phyloP scores from a whole-genome alignment of 2,888 invertebrate genomes.

The Vesta saturnalis region DNA sequence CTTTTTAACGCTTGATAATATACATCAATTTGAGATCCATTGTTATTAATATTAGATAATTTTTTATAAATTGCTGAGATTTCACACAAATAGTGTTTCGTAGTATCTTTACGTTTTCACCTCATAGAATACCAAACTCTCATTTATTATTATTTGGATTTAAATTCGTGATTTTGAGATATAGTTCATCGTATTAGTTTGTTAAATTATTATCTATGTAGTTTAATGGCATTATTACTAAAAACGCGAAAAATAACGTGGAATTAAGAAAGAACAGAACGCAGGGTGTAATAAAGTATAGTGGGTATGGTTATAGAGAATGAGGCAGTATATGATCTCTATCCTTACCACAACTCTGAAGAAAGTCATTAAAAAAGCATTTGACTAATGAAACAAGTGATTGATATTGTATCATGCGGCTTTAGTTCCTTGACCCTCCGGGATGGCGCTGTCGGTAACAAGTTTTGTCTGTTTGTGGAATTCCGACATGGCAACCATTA shows the following conservation, averaged over 20 bases:
- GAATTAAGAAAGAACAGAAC: slow-evolving; percentile 4
- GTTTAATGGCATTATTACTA: neutral
- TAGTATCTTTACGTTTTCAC: too few relatives aligned
- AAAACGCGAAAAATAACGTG: slow-evolving; percentile 6
- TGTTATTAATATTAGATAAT: too few relatives aligned
- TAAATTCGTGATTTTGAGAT: too few relatives aligned
- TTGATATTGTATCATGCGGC: slow-evolving; percentile 57
- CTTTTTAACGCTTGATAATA: too few relatives aligned
- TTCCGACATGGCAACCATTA: slow-evolving; percentile 56
- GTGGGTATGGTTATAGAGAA: slow-evolving; percentile 35
- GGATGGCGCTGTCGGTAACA: slow-evolving; percentile 51
- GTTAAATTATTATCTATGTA: neutral
- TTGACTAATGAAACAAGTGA: slow-evolving; percentile 60
- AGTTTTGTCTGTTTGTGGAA: slow-evolving; percentile 57
- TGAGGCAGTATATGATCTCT: slow-evolving; percentile 35
- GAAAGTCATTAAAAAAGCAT: slow-evolving; percentile 59
- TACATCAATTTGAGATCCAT: too few relatives aligned
- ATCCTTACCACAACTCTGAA: slow-evolving; percentile 46
- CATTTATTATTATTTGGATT: too few relatives aligned
- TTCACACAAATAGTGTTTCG: too few relatives aligned
- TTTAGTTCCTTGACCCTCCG: slow-evolving; percentile 52
- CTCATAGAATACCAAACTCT: too few relatives aligned
- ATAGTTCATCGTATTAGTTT: too few relatives aligned
- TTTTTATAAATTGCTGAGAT: too few relatives aligned
- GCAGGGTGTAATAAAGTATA: slow-evolving; percentile 28